phyloP scores from a whole-genome alignment of 2,113 vertebrate species.

The Protobothrops mucrosquamatus region DNA sequence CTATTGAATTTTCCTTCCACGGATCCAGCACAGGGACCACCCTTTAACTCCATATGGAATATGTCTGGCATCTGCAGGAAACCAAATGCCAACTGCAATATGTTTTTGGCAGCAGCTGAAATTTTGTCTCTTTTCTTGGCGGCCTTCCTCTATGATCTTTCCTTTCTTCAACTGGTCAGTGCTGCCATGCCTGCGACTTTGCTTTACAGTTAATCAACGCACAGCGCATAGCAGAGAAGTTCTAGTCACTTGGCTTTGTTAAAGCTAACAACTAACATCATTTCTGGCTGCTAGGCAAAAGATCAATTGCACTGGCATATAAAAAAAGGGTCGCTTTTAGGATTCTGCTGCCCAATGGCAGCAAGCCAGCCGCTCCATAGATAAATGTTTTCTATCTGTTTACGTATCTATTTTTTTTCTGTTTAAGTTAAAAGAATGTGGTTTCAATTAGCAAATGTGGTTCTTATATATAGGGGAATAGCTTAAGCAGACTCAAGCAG shows the following conservation, averaged over 20 bases:
- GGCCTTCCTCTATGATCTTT: constrained; percentile 40
- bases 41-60: constrained; percentile 38
- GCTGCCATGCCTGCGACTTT: constrained; percentile 9
- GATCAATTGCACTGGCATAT: not conserved
- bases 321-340: constrained; percentile 4
- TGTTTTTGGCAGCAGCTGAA: constrained; percentile 54
- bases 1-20: constrained; percentile 37
- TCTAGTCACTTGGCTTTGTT: not conserved
- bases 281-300: not conserved
- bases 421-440: constrained; percentile 4
- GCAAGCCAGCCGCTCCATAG: not conserved
- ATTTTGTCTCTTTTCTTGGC: constrained; percentile 35
- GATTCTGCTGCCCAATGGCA: not conserved
- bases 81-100: constrained; percentile 50
- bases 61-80: constrained; percentile 44
- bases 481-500: not conserved
- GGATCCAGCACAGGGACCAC: constrained; percentile 47
- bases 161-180: not conserved
- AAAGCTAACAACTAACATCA: not conserved
- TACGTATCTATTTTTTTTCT: not conserved
- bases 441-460: constrained; percentile 14
- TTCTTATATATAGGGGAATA: constrained; percentile 3
- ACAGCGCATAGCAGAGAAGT: not conserved
- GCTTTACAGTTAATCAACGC: not conserved
- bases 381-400: not conserved